A percentile compares a stretch with the other conserved stretches of the same genome.
These are phyloP conservation scores for Parnassius orleans DNA, from an alignment of 2,888 invertebrate genomes.

Conservation along the genomic window DNA sequence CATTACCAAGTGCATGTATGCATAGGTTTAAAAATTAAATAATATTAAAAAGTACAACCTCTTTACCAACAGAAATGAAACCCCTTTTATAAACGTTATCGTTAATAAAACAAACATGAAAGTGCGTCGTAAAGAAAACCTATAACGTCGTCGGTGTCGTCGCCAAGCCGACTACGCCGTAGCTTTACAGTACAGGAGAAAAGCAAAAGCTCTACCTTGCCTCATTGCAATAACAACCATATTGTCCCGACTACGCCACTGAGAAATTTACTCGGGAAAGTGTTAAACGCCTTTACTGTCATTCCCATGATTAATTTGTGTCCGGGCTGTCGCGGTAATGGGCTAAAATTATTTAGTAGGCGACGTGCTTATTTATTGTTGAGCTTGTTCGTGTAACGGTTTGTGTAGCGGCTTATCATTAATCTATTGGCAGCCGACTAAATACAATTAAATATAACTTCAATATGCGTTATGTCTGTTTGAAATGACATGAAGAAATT, in stretches of 20 bases:
- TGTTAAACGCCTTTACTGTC: constrained; percentile 75
- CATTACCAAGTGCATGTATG: no score
- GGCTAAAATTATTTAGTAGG: constrained; percentile 77
- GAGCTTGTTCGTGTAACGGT: constrained; percentile 53
- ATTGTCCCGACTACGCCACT: constrained; percentile 28
- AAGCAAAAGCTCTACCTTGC: constrained; percentile 24
- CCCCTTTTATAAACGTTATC: no score
- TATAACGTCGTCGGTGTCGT: constrained; percentile 13
- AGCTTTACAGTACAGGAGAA: constrained; percentile 10
- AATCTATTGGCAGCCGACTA: constrained; percentile 38
- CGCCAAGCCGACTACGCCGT: constrained; percentile 18
- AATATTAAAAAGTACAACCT: no score
- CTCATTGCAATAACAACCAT: constrained; percentile 35
- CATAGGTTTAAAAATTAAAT: no score
- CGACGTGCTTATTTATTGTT: constrained; percentile 69
- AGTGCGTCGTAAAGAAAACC: constrained; percentile 10
- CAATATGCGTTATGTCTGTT: background rate
- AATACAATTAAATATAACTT: background rate
- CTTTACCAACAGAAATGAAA: no score
- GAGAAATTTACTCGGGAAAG: constrained; percentile 52
- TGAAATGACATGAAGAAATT: background rate
- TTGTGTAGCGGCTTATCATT: constrained; percentile 44
- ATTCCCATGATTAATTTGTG: constrained; percentile 76
- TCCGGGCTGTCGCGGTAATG: constrained; percentile 72
- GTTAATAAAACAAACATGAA: constrained; percentile 11